Conservation (phyloP, 2,888 invertebrate genomes). For the Caradrina kadenii region DNA sequence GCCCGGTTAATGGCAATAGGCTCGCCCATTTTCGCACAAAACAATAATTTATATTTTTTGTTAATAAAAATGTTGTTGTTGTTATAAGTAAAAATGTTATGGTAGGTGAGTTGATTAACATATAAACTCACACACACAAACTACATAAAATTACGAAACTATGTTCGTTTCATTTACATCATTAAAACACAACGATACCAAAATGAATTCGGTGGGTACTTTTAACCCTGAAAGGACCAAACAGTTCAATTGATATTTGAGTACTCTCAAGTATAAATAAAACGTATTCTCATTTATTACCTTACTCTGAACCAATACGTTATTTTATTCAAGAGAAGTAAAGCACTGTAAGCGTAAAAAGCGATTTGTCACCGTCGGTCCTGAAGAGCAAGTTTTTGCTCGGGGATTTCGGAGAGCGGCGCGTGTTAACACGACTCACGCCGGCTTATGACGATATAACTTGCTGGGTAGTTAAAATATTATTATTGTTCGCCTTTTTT, state of each 20-base stretch:
- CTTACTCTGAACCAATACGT: slow-evolving; percentile 26
- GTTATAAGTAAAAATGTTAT: no score
- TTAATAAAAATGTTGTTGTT: no score
- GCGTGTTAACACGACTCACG: slow-evolving; percentile 50
- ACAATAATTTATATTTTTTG: no score
- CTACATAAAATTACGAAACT: no score
- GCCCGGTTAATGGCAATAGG: no score
- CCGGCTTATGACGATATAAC: slow-evolving; percentile 50
- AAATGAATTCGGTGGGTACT: no score
- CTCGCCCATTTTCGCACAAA: no score
- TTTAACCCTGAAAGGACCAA: no score
- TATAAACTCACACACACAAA: no score
- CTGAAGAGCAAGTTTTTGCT: slow-evolving; percentile 56
- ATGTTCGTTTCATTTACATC: no score
- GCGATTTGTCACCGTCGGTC: slow-evolving; percentile 62
- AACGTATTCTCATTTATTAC: slow-evolving; percentile 14
- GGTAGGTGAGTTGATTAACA: no score
- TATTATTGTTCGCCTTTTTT: slow-evolving; percentile 18
- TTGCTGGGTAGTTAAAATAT: slow-evolving; percentile 26
- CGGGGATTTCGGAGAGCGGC: slow-evolving; percentile 36
- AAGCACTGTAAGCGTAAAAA: slow-evolving; percentile 52
- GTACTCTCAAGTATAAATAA: background rate
- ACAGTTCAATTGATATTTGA: background rate
- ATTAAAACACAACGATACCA: no score
- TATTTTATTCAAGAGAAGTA: slow-evolving; percentile 45